Conservation (phyloP, 2,888 invertebrate species). For the Panzeria rudis region DNA sequence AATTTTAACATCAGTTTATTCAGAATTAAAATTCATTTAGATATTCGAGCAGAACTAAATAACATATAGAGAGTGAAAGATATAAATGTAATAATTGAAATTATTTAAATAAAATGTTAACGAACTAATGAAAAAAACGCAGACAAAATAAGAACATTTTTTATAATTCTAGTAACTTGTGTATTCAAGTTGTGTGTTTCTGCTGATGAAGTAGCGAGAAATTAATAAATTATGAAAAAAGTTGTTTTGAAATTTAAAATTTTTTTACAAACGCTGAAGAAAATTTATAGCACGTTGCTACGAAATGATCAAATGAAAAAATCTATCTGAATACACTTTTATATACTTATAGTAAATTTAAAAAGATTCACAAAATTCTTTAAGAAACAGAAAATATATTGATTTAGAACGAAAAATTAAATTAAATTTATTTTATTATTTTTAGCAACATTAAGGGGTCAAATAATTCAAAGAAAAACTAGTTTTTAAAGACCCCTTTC, state of each 20-base stretch:
- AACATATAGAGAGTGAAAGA: not conserved
- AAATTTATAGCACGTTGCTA: not conserved
- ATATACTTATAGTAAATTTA: too few relatives aligned
- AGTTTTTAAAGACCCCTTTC: too few relatives aligned
- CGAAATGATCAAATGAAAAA: not conserved
- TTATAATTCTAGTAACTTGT: not conserved
- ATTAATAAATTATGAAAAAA: not conserved
- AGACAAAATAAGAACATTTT: too few relatives aligned
- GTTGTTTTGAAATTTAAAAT: not conserved
- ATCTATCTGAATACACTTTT: not conserved
- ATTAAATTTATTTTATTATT: too few relatives aligned
- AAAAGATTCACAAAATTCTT: too few relatives aligned
- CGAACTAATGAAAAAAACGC: constrained; percentile 5
- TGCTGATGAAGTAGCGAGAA: not conserved
- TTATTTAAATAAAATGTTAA: constrained; percentile 23
- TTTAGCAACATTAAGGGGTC: too few relatives aligned
- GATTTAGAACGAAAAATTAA: too few relatives aligned
- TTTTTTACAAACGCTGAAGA: not conserved
- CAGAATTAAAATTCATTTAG: constrained; percentile 36
- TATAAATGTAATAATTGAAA: constrained; percentile 6
- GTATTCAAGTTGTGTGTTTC: not conserved
- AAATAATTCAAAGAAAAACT: too few relatives aligned
- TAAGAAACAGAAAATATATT: too few relatives aligned
- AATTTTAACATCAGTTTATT: constrained; percentile 22
- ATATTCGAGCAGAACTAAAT: constrained; percentile 31